These are phyloP conservation scores for Eristalis intricaria DNA, from an alignment of 2,888 invertebrate species.

Conservation along the genomic window DNA sequence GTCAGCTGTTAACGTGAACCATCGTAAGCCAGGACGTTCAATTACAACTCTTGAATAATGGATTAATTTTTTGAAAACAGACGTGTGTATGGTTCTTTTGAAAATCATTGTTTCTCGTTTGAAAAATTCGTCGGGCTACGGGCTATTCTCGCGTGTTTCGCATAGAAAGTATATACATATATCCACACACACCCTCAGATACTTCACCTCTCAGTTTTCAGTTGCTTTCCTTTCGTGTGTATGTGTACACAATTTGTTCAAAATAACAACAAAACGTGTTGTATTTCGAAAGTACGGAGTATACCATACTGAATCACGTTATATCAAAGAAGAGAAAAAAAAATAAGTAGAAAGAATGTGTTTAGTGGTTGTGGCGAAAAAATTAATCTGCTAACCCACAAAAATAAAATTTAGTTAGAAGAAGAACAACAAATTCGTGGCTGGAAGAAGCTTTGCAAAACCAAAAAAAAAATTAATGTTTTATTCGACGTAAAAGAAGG, in stretches of 20 bases:
- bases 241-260: slow-evolving; percentile 50
- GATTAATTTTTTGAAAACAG: slow-evolving; percentile 37
- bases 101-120: slow-evolving; percentile 45
- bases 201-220: slow-evolving; percentile 48
- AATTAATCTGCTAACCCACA: slow-evolving; percentile 35
- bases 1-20: slow-evolving; percentile 51
- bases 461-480: background rate
- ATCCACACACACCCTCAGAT: slow-evolving; percentile 57
- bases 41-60: slow-evolving; percentile 34
- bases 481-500: background rate
- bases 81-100: slow-evolving; percentile 15
- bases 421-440: slow-evolving; percentile 36
- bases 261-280: slow-evolving; percentile 67
- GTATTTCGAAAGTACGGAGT: slow-evolving; percentile 28
- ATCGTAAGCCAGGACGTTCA: slow-evolving; percentile 15
- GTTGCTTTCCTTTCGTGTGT: slow-evolving; percentile 33
- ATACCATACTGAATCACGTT: slow-evolving; percentile 34
- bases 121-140: slow-evolving; percentile 24
- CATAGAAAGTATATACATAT: slow-evolving; percentile 32
- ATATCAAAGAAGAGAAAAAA: slow-evolving; percentile 11
- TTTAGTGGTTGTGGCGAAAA: slow-evolving; percentile 41
- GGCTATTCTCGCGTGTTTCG: slow-evolving; percentile 65
- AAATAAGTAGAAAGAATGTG: slow-evolving; percentile 1
- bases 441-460: background rate
- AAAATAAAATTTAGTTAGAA: slow-evolving; percentile 35